Percentiles rank a stretch among this genome's conserved stretches.
Evolutionary conservation across 2,797 vertebrate genomes (phyloP).

Genomic region (Spea hammondii): DNA sequence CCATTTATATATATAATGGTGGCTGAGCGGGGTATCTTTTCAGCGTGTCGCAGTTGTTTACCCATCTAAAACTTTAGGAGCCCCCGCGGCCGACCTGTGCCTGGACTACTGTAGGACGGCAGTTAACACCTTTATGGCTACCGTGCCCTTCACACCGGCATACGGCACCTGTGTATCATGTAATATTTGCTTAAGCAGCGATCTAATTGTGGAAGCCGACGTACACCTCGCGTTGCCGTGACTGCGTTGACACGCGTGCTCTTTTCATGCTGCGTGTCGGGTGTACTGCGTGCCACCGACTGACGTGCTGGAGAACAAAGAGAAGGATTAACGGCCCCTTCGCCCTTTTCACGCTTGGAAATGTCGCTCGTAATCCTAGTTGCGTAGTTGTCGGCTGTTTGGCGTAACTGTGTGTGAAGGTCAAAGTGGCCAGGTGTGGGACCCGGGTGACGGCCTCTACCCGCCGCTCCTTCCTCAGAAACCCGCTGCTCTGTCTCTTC

Average conservation of each 20-base stretch:
- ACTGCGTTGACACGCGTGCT: conserved; percentile 1
- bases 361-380: background rate
- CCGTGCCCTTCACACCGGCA: too few species aligned
- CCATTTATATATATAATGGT: too few species aligned
- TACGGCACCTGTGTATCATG: background rate
- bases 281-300: conserved; percentile 54
- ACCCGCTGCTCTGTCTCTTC: too few species aligned
- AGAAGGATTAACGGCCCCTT: conserved; percentile 56
- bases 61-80: too few species aligned
- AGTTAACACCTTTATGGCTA: too few species aligned
- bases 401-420: background rate
- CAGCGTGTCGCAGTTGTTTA: too few species aligned
- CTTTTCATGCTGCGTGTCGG: background rate
- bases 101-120: too few species aligned
- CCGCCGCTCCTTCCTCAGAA: too few species aligned
- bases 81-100: too few species aligned
- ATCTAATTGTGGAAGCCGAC: background rate
- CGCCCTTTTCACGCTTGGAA: conserved; percentile 12
- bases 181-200: background rate
- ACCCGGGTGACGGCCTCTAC: too few species aligned
- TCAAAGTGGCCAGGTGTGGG: conserved; percentile 2
- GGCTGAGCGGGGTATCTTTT: too few species aligned
- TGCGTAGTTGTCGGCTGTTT: background rate
- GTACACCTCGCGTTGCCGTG: background rate
- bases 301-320: conserved; percentile 65